These are phyloP conservation scores for Leptura quadrifasciata DNA, from an alignment of 2,888 invertebrate species.

Conservation along the genomic window DNA sequence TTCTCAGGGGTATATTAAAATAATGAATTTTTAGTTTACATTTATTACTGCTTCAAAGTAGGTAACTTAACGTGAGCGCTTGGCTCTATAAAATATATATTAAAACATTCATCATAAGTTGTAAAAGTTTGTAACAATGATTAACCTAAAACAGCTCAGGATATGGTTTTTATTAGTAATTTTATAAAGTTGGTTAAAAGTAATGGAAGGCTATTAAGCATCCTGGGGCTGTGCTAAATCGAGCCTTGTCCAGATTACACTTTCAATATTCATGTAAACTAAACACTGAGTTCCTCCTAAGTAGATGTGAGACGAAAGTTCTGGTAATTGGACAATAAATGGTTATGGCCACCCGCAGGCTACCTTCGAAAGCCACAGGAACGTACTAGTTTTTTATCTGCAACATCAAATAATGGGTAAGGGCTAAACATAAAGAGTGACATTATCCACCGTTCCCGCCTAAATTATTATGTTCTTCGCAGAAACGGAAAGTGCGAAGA, in stretches of 20 bases:
- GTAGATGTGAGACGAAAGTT: slow-evolving; percentile 53
- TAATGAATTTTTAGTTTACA: slow-evolving; percentile 15
- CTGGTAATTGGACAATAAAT: slow-evolving; percentile 62
- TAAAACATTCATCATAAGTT: slow-evolving; percentile 58
- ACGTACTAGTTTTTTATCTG: slow-evolving; percentile 30
- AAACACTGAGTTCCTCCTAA: slow-evolving; percentile 58
- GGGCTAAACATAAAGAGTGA: not conserved
- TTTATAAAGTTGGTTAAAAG: slow-evolving; percentile 62
- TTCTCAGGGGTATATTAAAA: slow-evolving; percentile 13
- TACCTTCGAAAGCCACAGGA: slow-evolving; percentile 24
- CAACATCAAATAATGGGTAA: not conserved
- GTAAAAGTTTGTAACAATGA: slow-evolving; percentile 63
- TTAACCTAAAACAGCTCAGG: slow-evolving; percentile 62
- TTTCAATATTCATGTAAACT: slow-evolving; percentile 67
- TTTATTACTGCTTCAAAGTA: slow-evolving; percentile 21
- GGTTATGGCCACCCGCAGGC: slow-evolving; percentile 57
- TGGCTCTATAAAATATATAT: slow-evolving; percentile 58
- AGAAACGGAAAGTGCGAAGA: too few species aligned
- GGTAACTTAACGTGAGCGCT: slow-evolving; percentile 21
- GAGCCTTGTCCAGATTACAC: slow-evolving; percentile 63
- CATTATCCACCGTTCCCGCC: not conserved
- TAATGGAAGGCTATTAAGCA: slow-evolving; percentile 60
- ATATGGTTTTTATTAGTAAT: slow-evolving; percentile 62
- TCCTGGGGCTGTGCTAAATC: slow-evolving; percentile 56
- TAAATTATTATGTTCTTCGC: too few species aligned